Percentiles rank a stretch among this genome's conserved stretches.
phyloP scores from a whole-genome alignment of 2,888 invertebrate species.

The Athrips mouffetella region DNA sequence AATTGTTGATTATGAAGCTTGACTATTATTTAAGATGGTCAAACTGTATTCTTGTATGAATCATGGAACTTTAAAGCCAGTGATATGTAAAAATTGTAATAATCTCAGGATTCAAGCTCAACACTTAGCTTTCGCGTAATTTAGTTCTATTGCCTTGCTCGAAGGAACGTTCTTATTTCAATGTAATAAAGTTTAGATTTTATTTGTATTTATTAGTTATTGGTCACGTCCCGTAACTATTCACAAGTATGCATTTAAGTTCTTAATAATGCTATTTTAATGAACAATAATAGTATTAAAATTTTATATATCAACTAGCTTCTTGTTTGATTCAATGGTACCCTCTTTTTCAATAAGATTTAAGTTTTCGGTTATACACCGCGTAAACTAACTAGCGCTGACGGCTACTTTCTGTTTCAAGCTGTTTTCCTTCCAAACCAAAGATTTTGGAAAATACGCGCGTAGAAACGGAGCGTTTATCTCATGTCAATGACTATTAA shows the following conservation, averaged over 20 bases:
- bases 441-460: too few species aligned
- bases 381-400: too few species aligned
- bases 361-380: too few species aligned
- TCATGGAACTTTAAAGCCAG: background rate
- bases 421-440: too few species aligned
- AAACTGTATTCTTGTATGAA: background rate
- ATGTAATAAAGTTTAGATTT: constrained; percentile 27
- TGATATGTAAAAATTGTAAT: background rate
- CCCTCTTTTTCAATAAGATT: too few species aligned
- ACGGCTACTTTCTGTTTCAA: too few species aligned
- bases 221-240: constrained; percentile 32
- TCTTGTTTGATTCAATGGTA: constrained; percentile 37
- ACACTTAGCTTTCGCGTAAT: constrained; percentile 39
- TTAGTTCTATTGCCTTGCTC: constrained; percentile 48
- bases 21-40: too few species aligned
- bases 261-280: constrained; percentile 38
- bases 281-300: constrained; percentile 70
- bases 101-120: constrained; percentile 3
- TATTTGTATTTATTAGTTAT: constrained; percentile 31
- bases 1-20: too few species aligned
- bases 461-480: too few species aligned
- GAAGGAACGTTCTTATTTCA: constrained; percentile 24
- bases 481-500: too few species aligned
- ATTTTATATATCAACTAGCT: constrained; percentile 42
- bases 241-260: constrained; percentile 34